Conservation (phyloP, 2,797 vertebrate genomes). For the Antrozous pallidus region DNA sequence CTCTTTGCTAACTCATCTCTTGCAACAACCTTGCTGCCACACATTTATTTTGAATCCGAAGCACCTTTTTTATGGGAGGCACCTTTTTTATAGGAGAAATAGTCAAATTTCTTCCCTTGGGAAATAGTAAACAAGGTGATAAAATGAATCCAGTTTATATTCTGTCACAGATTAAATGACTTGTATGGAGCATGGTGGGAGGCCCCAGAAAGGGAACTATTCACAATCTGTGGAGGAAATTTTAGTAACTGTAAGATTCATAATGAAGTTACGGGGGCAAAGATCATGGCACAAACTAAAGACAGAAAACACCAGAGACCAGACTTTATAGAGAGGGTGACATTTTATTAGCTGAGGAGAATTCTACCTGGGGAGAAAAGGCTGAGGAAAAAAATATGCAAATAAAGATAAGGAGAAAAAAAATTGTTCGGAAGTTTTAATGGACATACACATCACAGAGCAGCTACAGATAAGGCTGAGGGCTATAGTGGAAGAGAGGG, state of each 20-base stretch:
- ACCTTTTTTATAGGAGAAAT: neutral
- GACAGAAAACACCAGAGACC: neutral
- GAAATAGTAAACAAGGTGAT: neutral
- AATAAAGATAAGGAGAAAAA: neutral
- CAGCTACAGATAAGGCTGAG: accelerated
- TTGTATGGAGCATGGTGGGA: neutral
- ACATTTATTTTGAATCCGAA: conserved; percentile 4
- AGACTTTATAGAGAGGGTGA: neutral
- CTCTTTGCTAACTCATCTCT: neutral
- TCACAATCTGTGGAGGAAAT: neutral
- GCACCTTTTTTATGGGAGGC: neutral
- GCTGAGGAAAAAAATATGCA: neutral
- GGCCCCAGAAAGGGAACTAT: neutral
- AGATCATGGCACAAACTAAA: neutral
- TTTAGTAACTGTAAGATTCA: neutral
- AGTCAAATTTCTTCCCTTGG: neutral
- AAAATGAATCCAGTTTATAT: neutral
- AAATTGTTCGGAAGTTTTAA: neutral
- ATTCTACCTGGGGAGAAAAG: neutral
- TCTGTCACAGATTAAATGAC: neutral
- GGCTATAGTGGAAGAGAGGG: neutral
- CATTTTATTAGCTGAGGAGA: conserved; percentile 10
- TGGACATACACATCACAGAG: neutral
- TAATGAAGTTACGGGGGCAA: accelerated
- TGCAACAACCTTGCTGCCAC: neutral